Conservation (phyloP, 2,797 vertebrate species). For the Rallus crepitans region DNA sequence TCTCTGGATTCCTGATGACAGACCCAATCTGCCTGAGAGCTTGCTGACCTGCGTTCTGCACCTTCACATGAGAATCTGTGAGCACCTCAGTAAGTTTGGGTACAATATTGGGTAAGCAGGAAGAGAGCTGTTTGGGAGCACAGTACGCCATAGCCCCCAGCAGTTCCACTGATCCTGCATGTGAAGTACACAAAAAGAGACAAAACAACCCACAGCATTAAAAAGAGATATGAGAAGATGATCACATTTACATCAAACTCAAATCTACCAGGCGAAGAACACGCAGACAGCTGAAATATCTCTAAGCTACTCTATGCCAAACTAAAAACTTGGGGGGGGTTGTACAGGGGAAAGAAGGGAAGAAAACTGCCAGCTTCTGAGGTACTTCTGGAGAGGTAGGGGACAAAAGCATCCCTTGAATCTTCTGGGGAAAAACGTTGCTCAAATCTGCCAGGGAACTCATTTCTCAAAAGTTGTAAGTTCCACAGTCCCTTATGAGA, state of each 20-base stretch:
- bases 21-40: constrained; percentile 96
- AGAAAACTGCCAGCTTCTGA: not conserved
- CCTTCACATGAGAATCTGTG: constrained; percentile 97
- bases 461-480: not conserved
- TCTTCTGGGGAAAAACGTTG: not conserved
- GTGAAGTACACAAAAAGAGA: not conserved
- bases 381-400: not conserved
- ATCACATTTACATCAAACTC: not conserved
- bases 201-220: not conserved
- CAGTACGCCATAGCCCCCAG: constrained; percentile 98
- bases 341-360: not conserved
- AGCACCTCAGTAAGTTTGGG: constrained; percentile 98
- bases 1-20: constrained; percentile 98
- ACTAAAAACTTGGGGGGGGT: not conserved
- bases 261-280: not conserved
- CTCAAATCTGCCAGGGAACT: not conserved
- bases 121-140: constrained; percentile 96
- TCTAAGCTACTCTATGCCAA: not conserved
- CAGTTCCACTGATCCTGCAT: constrained; percentile 93
- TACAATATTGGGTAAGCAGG: constrained; percentile 97
- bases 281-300: not conserved
- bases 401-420: not conserved
- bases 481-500: not conserved
- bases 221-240: not conserved
- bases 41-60: constrained; percentile 98